phyloP scores from a whole-genome alignment of 2,113 vertebrate genomes.

The Atrichornis clamosus region DNA sequence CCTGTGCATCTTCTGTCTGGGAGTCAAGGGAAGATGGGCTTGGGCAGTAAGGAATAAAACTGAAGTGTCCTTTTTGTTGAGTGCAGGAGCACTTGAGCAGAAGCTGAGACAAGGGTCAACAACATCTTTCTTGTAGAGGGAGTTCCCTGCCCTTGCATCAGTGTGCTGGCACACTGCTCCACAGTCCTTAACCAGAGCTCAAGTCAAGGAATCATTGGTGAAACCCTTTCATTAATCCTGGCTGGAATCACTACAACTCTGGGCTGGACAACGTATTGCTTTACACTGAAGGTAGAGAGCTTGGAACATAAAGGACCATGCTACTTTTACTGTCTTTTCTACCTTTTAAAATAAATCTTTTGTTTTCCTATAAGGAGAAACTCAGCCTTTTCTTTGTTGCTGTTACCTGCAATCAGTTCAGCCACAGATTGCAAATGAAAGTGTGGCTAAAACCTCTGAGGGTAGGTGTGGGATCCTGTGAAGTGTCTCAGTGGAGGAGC shows the following conservation, averaged over 20 bases:
- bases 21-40: neutral
- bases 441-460: neutral
- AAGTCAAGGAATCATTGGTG: neutral
- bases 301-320: neutral
- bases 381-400: neutral
- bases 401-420: neutral
- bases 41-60: neutral
- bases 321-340: neutral
- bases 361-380: neutral
- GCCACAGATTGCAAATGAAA: neutral
- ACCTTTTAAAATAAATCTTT: neutral
- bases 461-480: neutral
- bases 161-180: neutral
- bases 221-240: neutral
- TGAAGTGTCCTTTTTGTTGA: neutral
- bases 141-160: neutral
- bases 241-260: neutral
- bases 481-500: neutral
- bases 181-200: neutral
- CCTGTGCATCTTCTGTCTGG: neutral
- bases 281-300: neutral
- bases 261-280: neutral
- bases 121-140: neutral
- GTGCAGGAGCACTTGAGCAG: neutral
- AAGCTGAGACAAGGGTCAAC: neutral